These are phyloP conservation scores for Prionace glauca DNA, from an alignment of 2,797 vertebrate species.

Conservation along the genomic window DNA sequence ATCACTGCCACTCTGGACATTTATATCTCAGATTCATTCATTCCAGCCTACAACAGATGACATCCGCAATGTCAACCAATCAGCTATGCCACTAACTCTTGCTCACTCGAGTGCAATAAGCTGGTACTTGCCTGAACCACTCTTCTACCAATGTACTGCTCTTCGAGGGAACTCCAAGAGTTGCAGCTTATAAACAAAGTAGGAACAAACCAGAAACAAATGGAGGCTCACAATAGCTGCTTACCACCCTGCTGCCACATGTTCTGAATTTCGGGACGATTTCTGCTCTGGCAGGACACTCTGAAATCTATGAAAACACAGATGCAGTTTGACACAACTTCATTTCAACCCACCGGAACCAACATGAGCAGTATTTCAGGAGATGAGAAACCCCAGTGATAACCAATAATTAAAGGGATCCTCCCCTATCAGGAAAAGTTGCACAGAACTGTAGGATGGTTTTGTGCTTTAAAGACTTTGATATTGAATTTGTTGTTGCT, in stretches of 20 bases:
- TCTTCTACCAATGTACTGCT: background rate
- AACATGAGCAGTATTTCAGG: background rate
- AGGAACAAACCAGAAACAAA: background rate
- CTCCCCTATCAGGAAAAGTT: background rate
- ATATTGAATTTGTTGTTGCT: background rate
- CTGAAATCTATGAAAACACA: background rate
- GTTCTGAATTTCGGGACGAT: background rate
- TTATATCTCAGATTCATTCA: background rate
- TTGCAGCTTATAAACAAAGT: background rate
- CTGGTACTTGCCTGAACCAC: background rate
- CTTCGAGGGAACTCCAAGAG: background rate
- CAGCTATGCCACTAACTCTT: background rate
- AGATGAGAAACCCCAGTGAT: background rate
- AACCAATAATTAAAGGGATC: background rate
- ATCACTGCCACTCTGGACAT: background rate
- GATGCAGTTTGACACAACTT: background rate
- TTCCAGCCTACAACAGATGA: background rate
- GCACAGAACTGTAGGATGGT: background rate
- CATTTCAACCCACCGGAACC: no score
- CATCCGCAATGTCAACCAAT: background rate
- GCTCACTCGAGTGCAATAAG: background rate
- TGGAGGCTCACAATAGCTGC: background rate
- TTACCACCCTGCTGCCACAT: background rate
- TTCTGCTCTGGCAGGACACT: background rate
- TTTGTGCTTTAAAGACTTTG: background rate